Evolutionary conservation across 2,113 vertebrate genomes (phyloP), one percentile per base, ranked within the genome.

Genomic region (Arvicanthis niloticus): DNA sequence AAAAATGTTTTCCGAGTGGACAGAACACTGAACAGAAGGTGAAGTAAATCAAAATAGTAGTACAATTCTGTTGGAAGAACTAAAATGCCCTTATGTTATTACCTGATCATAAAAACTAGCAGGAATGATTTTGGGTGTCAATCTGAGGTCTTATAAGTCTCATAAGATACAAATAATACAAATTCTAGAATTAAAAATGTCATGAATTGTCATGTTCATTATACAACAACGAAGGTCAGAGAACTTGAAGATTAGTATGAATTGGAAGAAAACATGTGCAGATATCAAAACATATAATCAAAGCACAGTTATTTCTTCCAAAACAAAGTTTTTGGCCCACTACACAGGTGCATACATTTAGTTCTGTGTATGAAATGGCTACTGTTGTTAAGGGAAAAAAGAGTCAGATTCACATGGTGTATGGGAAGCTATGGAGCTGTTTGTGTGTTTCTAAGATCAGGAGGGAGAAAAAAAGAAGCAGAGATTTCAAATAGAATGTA

Each of bases 21-120:
- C 45, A 24, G 13, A 86, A 62, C 62, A 24, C 60, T 1, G 60
- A 29, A 10, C 37, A 80, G 34, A 40, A 85, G 65, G 16, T 42
- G 45, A 95, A 95, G 15, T 19, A 58, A 95, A 67, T 93, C 60
- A 89, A 93, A 70, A 73, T 24, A 37, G 68, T 81, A 72, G 94
- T 86, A 16, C 29, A 84, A 48, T 8, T 53, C 21, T 88, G 37
- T 42, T 84, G 42, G 42, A 45, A 88, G 90, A 88, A 67, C 7
- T 31, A 40, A 96, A 91, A 92, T 45, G 29, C 24, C 84, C 81
- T n/a, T 73, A 60, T 58, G 13, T 62, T 53, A 90, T 78, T 78
- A 89, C 84, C 24, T 88, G 62, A 84, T 51, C n/a, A 53, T 56
- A 76, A 86, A 80, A 90, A 73, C 89, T 91, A 70, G 19, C 22